Evolutionary conservation across 2,797 vertebrate species (phyloP).

Genomic region (Thunnus albacares): DNA sequence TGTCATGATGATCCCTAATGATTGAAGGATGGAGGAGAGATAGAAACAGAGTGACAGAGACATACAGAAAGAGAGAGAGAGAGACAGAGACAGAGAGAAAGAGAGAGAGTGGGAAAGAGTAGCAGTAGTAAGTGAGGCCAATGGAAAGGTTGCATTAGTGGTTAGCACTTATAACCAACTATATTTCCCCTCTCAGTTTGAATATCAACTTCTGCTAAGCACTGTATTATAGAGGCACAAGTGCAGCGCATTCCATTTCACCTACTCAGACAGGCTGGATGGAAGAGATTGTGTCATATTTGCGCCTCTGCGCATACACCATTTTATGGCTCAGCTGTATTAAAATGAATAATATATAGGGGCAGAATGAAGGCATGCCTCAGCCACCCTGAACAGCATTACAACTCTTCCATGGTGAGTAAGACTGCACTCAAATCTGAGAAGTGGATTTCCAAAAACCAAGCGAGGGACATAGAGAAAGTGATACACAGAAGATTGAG

Average conservation of each 20-base stretch:
- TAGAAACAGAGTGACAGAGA: slow-evolving; percentile 22
- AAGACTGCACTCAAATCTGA: slow-evolving; percentile 43
- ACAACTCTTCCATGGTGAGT: slow-evolving; percentile 43
- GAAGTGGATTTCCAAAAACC: slow-evolving; percentile 58
- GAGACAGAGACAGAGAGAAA: not conserved
- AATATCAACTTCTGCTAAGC: slow-evolving; percentile 58
- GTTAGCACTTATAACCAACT: slow-evolving; percentile 46
- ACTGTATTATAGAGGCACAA: slow-evolving; percentile 62
- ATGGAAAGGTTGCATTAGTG: slow-evolving; percentile 61
- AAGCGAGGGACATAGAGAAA: slow-evolving; percentile 28
- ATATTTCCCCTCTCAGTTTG: slow-evolving; percentile 38
- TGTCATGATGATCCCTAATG: slow-evolving; percentile 94
- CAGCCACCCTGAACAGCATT: slow-evolving; percentile 52
- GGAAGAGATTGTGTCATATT: slow-evolving; percentile 67
- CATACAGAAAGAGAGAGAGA: slow-evolving; percentile 2
- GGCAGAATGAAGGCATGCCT: slow-evolving; percentile 61
- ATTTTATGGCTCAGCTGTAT: slow-evolving; percentile 74
- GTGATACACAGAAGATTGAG: slow-evolving; percentile 7
- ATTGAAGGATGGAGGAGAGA: slow-evolving; percentile 49
- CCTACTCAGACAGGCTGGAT: slow-evolving; percentile 54
- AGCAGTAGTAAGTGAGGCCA: slow-evolving; percentile 40
- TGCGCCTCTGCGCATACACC: slow-evolving; percentile 53
- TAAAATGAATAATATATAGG: slow-evolving; percentile 79
- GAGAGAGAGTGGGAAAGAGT: slow-evolving; percentile 1
- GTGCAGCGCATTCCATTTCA: slow-evolving; percentile 60